These are phyloP conservation scores for Dorcus hopei DNA, from an alignment of 2,888 invertebrate genomes.

Conservation along the genomic window DNA sequence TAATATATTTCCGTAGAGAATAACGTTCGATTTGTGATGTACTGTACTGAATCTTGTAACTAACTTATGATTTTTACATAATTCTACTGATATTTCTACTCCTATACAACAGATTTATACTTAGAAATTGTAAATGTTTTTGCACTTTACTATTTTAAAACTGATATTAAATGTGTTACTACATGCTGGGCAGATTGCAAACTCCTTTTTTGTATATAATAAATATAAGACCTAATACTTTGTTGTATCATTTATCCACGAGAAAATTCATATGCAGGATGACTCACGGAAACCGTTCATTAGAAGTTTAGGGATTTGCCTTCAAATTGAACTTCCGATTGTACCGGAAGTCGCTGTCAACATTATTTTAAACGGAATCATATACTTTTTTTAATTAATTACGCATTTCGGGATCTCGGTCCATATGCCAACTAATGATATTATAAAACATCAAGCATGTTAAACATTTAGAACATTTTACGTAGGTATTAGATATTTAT, in stretches of 20 bases:
- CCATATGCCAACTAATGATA: too few relatives aligned
- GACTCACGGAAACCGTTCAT: too few relatives aligned
- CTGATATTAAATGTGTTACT: slow-evolving; percentile 19
- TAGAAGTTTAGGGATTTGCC: too few relatives aligned
- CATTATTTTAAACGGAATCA: too few relatives aligned
- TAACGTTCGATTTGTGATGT: slow-evolving; percentile 14
- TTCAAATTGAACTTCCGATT: too few relatives aligned
- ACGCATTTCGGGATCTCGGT: too few relatives aligned
- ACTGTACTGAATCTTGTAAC: slow-evolving; percentile 13
- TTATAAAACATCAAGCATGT: too few relatives aligned
- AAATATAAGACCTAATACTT: slow-evolving; percentile 30
- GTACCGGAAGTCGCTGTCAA: too few relatives aligned
- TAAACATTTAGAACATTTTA: too few relatives aligned
- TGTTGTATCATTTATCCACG: slow-evolving; percentile 3
- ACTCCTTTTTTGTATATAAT: slow-evolving; percentile 33
- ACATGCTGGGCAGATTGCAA: slow-evolving; percentile 22
- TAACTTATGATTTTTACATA: slow-evolving; percentile 13
- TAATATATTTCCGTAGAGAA: slow-evolving; percentile 5
- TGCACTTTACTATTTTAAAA: slow-evolving; percentile 22
- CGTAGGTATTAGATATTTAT: too few relatives aligned
- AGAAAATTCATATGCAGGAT: not conserved
- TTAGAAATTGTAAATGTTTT: slow-evolving; percentile 16
- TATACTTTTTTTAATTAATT: too few relatives aligned
- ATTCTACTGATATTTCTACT: slow-evolving; percentile 18
- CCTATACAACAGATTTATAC: slow-evolving; percentile 9